phyloP scores from a whole-genome alignment of 2,797 vertebrate genomes.

The Acropternis orthonyx region DNA sequence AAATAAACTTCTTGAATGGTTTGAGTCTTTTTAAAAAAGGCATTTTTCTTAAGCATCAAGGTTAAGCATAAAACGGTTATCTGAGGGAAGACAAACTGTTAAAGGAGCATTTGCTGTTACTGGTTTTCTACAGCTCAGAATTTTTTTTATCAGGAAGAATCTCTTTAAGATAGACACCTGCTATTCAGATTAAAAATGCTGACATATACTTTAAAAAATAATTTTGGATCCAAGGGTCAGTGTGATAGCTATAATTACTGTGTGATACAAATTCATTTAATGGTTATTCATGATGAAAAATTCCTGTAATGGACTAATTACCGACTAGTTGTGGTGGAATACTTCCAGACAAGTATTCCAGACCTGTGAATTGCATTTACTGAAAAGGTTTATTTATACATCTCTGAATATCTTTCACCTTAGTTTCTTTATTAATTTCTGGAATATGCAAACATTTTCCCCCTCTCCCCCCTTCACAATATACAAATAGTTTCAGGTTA shows the following conservation, averaged over 20 bases:
- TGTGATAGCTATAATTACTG: background rate
- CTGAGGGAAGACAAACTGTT: background rate
- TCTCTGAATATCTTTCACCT: background rate
- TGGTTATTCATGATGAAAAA: background rate
- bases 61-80: background rate
- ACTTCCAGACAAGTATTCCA: background rate
- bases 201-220: background rate
- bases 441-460: background rate
- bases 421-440: background rate
- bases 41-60: background rate
- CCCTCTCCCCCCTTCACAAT: background rate
- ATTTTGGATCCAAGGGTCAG: background rate
- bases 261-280: background rate
- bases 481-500: background rate
- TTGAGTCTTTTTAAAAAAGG: background rate
- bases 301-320: background rate
- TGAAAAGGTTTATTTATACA: background rate
- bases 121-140: background rate
- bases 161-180: background rate
- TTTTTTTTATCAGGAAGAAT: background rate
- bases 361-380: background rate
- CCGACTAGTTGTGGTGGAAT: background rate
- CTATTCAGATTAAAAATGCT: background rate
- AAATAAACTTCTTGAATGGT: background rate
- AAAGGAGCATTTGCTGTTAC: background rate